These are phyloP conservation scores for Palythoa heliodiscus DNA, from an alignment of 92 coral and sea anemone genomes.

Conservation along the genomic window DNA sequence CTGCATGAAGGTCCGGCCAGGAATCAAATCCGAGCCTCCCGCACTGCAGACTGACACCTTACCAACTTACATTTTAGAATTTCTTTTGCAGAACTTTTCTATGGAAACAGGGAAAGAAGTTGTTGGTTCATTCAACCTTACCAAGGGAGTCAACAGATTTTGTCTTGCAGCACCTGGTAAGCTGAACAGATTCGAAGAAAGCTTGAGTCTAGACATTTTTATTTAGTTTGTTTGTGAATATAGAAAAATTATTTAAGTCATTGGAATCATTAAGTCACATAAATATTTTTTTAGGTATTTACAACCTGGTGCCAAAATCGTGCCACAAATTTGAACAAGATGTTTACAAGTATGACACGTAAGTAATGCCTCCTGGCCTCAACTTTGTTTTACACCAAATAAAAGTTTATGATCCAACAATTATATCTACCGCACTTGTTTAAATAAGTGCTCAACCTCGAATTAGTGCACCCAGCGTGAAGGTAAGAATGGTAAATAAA, in stretches of 20 bases:
- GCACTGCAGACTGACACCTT: no score
- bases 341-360: slow-evolving; percentile 93
- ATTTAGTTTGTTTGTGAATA: not conserved
- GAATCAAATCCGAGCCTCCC: no score
- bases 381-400: no score
- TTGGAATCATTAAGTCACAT: not conserved
- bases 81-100: slow-evolving; percentile 74
- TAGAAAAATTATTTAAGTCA: not conserved
- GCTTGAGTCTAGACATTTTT: not conserved
- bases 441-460: no score
- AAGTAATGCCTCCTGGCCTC: slow-evolving; percentile 30
- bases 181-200: not conserved
- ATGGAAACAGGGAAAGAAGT: slow-evolving; percentile 87
- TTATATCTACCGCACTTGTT: no score
- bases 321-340: slow-evolving; percentile 98
- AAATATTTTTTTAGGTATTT: slow-evolving; percentile 70
- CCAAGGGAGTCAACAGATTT: slow-evolving; percentile 91
- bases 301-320: slow-evolving; percentile 90
- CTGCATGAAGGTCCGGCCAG: no score
- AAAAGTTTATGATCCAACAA: no score
- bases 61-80: no score
- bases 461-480: no score
- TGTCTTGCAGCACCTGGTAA: slow-evolving; percentile 96
- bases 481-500: no score
- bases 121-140: slow-evolving; percentile 88